Percentiles rank a stretch among this genome's conserved stretches.
These are phyloP conservation scores for Tyrannus savana DNA, from an alignment of 2,113 vertebrate species.

Conservation along the genomic window DNA sequence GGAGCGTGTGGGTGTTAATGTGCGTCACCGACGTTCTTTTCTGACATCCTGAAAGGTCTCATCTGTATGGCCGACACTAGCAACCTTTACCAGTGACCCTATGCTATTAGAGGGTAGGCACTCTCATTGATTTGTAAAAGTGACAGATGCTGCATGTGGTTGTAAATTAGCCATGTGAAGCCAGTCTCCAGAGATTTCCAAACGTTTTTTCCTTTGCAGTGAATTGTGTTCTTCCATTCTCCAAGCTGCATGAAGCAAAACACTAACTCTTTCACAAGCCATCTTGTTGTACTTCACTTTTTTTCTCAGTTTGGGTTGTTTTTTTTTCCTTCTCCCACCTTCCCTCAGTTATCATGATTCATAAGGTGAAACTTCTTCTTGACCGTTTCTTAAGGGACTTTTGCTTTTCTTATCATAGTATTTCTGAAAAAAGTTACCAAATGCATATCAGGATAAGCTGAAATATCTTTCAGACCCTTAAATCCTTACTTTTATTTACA, in stretches of 20 bases:
- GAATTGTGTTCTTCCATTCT: conserved; percentile 59
- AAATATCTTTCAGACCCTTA: not conserved
- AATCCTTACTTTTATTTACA: not conserved
- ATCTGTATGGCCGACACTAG: conserved; percentile 54
- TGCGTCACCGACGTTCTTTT: conserved; percentile 69
- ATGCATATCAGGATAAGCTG: not conserved
- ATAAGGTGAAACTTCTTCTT: not conserved
- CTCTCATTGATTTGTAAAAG: conserved; percentile 77
- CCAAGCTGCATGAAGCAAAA: conserved; percentile 3
- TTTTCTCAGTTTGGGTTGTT: not conserved
- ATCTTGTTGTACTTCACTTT: not conserved
- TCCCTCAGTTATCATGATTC: not conserved
- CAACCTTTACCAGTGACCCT: conserved; percentile 64
- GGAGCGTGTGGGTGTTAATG: conserved; percentile 73
- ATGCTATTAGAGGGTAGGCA: conserved; percentile 62
- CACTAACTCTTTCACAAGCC: conserved; percentile 40
- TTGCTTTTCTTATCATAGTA: not conserved
- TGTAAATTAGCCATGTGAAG: conserved; percentile 75
- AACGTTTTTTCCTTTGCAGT: conserved; percentile 30
- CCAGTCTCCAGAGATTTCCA: conserved; percentile 53
- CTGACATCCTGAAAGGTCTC: conserved; percentile 75
- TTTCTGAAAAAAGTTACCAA: not conserved
- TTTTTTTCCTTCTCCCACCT: not conserved
- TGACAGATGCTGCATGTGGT: conserved; percentile 71
- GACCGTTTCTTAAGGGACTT: not conserved